Base-by-base conservation (phyloP, 2,888 invertebrate genomes). In the Dicyrtomina minuta region DNA sequence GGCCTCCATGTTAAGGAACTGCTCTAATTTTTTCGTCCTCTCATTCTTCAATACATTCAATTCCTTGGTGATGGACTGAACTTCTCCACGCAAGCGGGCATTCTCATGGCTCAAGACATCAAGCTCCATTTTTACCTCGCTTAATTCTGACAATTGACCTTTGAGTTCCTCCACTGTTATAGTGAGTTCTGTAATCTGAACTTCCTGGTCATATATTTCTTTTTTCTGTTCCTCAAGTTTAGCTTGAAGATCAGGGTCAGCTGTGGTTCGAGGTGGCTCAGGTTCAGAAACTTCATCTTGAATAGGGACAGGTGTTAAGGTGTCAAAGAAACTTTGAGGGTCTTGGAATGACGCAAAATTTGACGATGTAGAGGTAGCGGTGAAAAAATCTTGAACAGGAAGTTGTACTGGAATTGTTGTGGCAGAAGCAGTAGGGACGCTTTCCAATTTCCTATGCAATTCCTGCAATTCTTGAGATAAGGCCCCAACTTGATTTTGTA, bases 171-270 rank as follows among this genome's bases (percentile, higher is more conserved):
- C 70, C n/a, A 74, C 22, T 22, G 46, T 68, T 20, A 70, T 74
- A 51, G 70, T 55, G 10, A 74, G 55, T 27, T 70, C 66, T 1
- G 70, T 66, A 17, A 70, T 26, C 33, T 72, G 72, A 13, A 72
- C 72, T 56, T 70, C 70, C 17, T 64, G 49, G 17, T 72, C 72
- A 46, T 68, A 72, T 20, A 74, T 69, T 27, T 72, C 72, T 27
- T 66, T 69, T n/a, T n/a, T n/a, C n/a, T n/a, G n/a, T 24, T 39
- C 33, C 1, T 44, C 44, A 10, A 61, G 20, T 22, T 60, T 41
- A 61, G 27, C n/a, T 22, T 49, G 33, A 24, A 51, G 20, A 13
- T 13, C 33, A 2, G 24, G 13, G 4, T 6, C 46, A 15, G 46
- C 8, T 46, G 8, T 15, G 6, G n/a, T 20, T 10, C 4, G 8